Percentiles rank a stretch among this genome's conserved stretches.
Conservation (phyloP, 2,888 invertebrate species). For the Drosophila recens region DNA sequence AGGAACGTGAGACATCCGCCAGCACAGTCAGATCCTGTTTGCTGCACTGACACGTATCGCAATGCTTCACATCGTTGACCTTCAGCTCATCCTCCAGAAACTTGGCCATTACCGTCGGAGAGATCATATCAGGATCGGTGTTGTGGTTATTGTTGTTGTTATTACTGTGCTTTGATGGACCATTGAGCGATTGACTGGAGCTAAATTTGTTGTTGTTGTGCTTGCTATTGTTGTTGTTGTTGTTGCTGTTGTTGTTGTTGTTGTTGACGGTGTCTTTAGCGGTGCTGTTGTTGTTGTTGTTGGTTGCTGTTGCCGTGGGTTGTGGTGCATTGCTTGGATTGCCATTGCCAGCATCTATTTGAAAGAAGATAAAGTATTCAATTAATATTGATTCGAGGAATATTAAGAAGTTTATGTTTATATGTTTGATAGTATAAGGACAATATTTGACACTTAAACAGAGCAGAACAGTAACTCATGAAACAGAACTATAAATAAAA, state of each 20-base stretch:
- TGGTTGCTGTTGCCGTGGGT: constrained; percentile 32
- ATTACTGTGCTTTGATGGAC: constrained; percentile 39
- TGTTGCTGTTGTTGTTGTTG: constrained; percentile 50
- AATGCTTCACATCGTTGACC: constrained; percentile 91
- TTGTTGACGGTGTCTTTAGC: constrained; percentile 43
- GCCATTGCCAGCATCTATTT: constrained; percentile 53
- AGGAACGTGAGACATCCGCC: constrained; percentile 87
- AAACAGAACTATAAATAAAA: too few species aligned
- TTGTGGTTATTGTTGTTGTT: constrained; percentile 51
- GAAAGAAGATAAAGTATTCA: background rate
- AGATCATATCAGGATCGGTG: constrained; percentile 86
- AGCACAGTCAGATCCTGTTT: constrained; percentile 86
- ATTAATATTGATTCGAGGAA: background rate
- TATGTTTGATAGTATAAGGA: background rate
- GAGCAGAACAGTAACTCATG: too few species aligned
- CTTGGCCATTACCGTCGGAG: constrained; percentile 96
- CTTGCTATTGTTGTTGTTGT: constrained; percentile 27
- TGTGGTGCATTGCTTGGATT: constrained; percentile 52
- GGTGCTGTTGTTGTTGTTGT: constrained; percentile 33
- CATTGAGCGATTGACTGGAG: constrained; percentile 39
- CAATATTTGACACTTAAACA: background rate
- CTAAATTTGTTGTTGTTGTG: constrained; percentile 52
- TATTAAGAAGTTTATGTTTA: background rate
- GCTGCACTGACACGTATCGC: constrained; percentile 92
- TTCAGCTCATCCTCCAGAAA: constrained; percentile 95